These are phyloP conservation scores for Pachymerium ferrugineum DNA, from an alignment of 2,888 invertebrate genomes.

Conservation along the genomic window DNA sequence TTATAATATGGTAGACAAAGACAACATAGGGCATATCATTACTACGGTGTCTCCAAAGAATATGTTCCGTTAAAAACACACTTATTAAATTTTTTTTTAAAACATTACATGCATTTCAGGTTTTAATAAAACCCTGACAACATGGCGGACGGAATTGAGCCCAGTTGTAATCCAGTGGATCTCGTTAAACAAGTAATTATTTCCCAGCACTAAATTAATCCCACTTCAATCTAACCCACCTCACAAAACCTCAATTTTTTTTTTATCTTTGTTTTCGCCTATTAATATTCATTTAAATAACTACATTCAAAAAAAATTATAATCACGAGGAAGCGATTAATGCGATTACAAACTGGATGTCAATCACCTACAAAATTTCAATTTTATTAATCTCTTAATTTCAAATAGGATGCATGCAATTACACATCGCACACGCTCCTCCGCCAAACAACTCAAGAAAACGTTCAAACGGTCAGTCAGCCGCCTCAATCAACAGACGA, in stretches of 20 bases:
- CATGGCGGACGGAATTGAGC: constrained; percentile 27
- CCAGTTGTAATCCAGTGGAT: constrained; percentile 20
- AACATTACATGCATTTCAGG: too few species aligned
- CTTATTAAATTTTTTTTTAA: background rate
- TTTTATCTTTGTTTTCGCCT: too few species aligned
- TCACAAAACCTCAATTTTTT: too few species aligned
- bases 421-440: background rate
- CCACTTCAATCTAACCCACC: too few species aligned
- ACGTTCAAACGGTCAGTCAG: constrained; percentile 33
- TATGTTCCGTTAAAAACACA: background rate
- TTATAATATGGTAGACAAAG: too few species aligned
- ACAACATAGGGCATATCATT: too few species aligned
- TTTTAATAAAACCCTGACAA: background rate
- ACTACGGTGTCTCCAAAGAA: too few species aligned
- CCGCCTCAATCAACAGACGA: constrained; percentile 32
- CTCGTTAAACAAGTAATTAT: constrained; percentile 1
- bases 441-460: constrained; percentile 39
- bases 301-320: too few species aligned
- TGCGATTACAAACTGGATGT: too few species aligned
- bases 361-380: background rate
- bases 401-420: background rate
- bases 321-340: too few species aligned
- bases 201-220: too few species aligned
- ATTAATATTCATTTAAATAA: too few species aligned
- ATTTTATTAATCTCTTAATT: background rate